phyloP scores from a whole-genome alignment of 1,140 invertebrate genomes.

The Lordiphosa clarofinis region DNA sequence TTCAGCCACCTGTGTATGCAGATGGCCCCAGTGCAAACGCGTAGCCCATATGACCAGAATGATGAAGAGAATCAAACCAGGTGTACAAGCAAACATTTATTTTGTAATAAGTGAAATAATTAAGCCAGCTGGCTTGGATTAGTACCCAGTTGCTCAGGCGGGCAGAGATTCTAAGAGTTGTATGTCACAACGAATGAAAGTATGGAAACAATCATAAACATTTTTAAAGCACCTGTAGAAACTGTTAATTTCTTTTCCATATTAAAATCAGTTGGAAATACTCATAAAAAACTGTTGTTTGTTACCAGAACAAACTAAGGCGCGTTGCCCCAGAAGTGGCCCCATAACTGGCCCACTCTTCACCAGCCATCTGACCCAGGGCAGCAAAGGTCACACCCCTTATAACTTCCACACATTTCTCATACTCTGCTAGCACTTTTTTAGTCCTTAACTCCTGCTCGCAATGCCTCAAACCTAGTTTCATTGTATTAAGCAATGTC shows the following conservation, averaged over 20 bases:
- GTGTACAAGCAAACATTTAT: constrained; percentile 1
- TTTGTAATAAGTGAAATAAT: neutral
- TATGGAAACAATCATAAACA: too few species aligned
- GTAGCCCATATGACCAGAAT: neutral
- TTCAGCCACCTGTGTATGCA: neutral
- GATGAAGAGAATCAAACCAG: neutral
- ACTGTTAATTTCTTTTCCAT: too few species aligned
- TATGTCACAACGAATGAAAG: too few species aligned
- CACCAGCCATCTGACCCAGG: constrained; percentile 28
- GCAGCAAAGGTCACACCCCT: constrained; percentile 17
- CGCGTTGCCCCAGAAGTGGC: constrained; percentile 53
- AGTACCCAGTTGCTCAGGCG: neutral
- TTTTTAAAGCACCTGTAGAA: too few species aligned
- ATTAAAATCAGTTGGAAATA: too few species aligned
- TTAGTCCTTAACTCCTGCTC: neutral
- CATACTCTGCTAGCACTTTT: constrained; percentile 10
- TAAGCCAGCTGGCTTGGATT: constrained; percentile 6
- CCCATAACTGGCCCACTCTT: constrained; percentile 48
- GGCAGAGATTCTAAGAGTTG: neutral
- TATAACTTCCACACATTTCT: constrained; percentile 19
- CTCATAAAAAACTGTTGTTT: too few species aligned
- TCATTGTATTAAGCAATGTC: too few species aligned
- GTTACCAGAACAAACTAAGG: constrained; percentile 38
- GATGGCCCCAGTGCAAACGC: neutral
- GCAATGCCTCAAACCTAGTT: too few species aligned